A percentile compares a stretch with the other conserved stretches of the same genome.
These are phyloP conservation scores for Melanogrammus aeglefinus DNA, from an alignment of 2,797 vertebrate genomes.

Conservation along the genomic window DNA sequence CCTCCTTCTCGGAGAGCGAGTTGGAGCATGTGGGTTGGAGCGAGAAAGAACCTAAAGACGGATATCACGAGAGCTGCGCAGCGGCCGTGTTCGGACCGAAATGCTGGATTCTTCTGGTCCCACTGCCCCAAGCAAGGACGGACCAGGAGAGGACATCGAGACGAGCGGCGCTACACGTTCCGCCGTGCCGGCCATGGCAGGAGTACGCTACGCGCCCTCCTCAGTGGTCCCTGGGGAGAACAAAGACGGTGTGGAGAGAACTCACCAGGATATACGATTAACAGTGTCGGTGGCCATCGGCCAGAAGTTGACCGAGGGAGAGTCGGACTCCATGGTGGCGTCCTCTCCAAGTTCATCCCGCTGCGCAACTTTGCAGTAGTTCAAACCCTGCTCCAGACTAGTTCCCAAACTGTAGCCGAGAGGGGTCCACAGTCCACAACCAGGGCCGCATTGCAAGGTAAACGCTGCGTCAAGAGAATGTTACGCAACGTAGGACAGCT, in stretches of 20 bases:
- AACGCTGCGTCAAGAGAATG: conserved; percentile 90
- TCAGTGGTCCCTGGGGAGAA: conserved; percentile 92
- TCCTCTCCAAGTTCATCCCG: conserved; percentile 88
- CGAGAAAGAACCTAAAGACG: conserved; percentile 82
- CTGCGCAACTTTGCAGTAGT: conserved; percentile 82
- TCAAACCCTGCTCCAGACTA: conserved; percentile 91
- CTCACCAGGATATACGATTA: too few relatives aligned
- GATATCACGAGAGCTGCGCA: conserved; percentile 93
- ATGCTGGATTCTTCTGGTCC: conserved; percentile 93
- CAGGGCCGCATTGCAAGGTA: conserved; percentile 82
- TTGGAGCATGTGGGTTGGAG: conserved; percentile 86
- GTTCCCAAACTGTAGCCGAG: conserved; percentile 85
- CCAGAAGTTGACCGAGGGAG: conserved; percentile 85
- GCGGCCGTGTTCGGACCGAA: conserved; percentile 82
- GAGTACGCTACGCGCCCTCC: conserved; percentile 96
- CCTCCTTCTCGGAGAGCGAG: conserved; percentile 84
- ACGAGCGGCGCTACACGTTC: conserved; percentile 80
- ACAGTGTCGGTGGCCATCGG: conserved; percentile 79
- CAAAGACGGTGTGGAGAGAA: conserved; percentile 82
- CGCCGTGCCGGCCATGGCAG: conserved; percentile 91
- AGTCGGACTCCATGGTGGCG: conserved; percentile 75
- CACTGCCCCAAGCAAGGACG: conserved; percentile 67
- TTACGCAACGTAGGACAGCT: conserved; percentile 90
- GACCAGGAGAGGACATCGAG: conserved; percentile 14
- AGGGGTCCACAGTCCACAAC: conserved; percentile 72